Percentiles rank a stretch among this genome's conserved stretches.
phyloP scores from a whole-genome alignment of 2,888 invertebrate genomes.

The Drosophila recens region DNA sequence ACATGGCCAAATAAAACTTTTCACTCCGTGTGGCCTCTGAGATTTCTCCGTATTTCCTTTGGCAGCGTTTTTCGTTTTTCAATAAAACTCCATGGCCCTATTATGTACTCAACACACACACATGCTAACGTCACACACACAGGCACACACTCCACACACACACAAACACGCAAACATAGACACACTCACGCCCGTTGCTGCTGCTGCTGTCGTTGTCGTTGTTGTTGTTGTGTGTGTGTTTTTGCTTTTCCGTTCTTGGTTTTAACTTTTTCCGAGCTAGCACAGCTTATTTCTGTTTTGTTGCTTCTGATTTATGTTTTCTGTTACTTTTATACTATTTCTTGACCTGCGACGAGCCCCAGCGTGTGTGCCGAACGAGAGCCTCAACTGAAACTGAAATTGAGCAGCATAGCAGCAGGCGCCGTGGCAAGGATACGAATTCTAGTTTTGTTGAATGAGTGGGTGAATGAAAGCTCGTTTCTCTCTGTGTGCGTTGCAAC shows the following conservation, averaged over 20 bases:
- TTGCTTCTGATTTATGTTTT: conserved; percentile 33
- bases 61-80: conserved; percentile 60
- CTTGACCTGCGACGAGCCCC: conserved; percentile 71
- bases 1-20: conserved; percentile 63
- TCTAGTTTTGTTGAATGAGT: conserved; percentile 78
- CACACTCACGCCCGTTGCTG: conserved; percentile 57
- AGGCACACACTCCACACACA: no score
- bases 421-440: conserved; percentile 53
- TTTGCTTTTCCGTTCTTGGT: conserved; percentile 17
- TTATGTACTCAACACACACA: conserved; percentile 78
- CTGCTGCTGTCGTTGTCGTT: conserved; percentile 23
- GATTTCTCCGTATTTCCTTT: conserved; percentile 34
- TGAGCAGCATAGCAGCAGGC: conserved; percentile 45
- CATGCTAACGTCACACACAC: conserved; percentile 53
- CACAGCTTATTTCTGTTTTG: conserved; percentile 17
- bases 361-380: conserved; percentile 77
- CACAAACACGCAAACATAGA: conserved; percentile 25
- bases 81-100: conserved; percentile 81
- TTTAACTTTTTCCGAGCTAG: conserved; percentile 27
- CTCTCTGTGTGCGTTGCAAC: conserved; percentile 36
- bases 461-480: conserved; percentile 61
- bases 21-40: conserved; percentile 42
- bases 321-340: conserved; percentile 23
- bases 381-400: conserved; percentile 71
- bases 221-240: conserved; percentile 25